Conservation (phyloP, 1,140 invertebrate species). For the Armadillidium nasatum region DNA sequence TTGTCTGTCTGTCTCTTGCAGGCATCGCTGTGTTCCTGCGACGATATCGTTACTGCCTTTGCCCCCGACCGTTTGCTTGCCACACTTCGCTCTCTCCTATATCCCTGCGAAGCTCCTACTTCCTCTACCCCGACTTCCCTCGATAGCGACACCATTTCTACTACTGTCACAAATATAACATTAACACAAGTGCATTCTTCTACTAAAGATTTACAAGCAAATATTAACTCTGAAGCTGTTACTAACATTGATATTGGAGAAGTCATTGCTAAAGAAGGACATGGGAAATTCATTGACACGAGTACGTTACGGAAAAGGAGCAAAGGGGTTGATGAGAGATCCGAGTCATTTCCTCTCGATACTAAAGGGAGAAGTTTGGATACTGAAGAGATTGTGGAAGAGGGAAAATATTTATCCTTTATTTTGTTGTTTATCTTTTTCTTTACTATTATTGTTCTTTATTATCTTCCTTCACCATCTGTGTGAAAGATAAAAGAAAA, state of each 20-base stretch:
- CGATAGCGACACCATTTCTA: neutral
- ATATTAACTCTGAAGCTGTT: neutral
- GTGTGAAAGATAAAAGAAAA: too few relatives aligned
- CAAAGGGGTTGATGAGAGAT: neutral
- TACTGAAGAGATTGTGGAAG: neutral
- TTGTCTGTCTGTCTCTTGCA: slow-evolving; percentile 57
- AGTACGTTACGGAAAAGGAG: neutral
- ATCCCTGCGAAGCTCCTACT: slow-evolving; percentile 32
- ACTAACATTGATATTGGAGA: too few relatives aligned
- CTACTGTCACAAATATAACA: neutral
- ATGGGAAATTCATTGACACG: neutral
- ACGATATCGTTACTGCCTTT: slow-evolving; percentile 59
- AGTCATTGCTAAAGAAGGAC: neutral
- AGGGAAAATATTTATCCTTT: neutral
- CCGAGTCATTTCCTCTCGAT: neutral
- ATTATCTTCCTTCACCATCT: neutral
- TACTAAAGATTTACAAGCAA: neutral
- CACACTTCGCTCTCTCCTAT: slow-evolving; percentile 48
- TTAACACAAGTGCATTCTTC: neutral
- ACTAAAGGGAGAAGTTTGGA: neutral
- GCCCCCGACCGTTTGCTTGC: slow-evolving; percentile 46
- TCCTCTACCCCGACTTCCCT: slow-evolving; percentile 51
- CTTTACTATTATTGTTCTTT: neutral
- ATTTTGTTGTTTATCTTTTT: neutral
- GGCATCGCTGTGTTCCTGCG: slow-evolving; percentile 67